Conservation (phyloP, 2,797 vertebrate genomes). For the Enteromius fasciolatus region DNA sequence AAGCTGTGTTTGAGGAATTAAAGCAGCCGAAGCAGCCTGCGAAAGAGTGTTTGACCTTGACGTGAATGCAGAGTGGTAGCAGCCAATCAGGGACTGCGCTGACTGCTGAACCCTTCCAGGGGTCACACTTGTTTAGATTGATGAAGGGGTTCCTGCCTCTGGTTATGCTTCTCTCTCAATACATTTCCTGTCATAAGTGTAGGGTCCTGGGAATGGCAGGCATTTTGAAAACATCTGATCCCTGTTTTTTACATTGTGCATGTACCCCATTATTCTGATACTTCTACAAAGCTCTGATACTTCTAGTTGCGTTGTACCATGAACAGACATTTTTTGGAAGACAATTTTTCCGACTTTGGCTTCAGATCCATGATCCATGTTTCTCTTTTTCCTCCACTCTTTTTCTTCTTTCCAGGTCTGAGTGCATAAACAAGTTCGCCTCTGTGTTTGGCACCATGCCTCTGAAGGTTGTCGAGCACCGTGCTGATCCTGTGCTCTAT, state of each 20-base stretch:
- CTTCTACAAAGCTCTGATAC: background rate
- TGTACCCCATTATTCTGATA: background rate
- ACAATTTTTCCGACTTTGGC: background rate
- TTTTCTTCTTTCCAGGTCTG: constrained; percentile 79
- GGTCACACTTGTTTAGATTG: constrained; percentile 47
- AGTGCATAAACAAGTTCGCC: constrained; percentile 99
- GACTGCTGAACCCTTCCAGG: constrained; percentile 43
- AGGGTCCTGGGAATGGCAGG: constrained; percentile 46
- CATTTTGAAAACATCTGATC: constrained; percentile 35
- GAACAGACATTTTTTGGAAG: background rate
- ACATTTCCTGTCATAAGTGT: constrained; percentile 54
- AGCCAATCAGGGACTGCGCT: constrained; percentile 41
- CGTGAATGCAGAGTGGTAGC: constrained; percentile 49
- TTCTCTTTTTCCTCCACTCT: background rate
- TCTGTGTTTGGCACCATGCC: constrained; percentile 98
- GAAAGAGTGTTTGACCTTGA: constrained; percentile 53
- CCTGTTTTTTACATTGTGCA: background rate
- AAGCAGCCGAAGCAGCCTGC: background rate
- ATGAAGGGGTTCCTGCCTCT: constrained; percentile 46
- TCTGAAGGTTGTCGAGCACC: constrained; percentile 96
- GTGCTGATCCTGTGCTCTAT: constrained; percentile 95
- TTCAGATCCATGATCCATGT: background rate
- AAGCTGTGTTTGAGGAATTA: constrained; percentile 27
- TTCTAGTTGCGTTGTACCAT: background rate
- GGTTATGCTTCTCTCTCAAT: constrained; percentile 45